Evolutionary conservation across 35 echinoderm and acorn worm species (phyloP).

Genomic region (Diadema setosum): DNA sequence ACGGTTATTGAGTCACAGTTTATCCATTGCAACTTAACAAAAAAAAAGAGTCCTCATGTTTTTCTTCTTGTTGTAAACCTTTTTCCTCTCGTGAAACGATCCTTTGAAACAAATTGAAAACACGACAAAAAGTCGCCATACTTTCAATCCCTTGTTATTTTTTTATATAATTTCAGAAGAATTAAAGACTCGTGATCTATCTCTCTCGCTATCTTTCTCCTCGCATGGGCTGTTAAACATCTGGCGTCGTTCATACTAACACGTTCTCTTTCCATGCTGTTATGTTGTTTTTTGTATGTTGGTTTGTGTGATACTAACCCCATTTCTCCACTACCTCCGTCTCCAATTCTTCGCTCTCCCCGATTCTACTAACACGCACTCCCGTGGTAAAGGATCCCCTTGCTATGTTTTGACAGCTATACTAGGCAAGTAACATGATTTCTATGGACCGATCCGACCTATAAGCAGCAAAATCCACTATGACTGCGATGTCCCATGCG

Average conservation of each 20-base stretch:
- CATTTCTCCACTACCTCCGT: background rate
- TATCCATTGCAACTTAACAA: no score
- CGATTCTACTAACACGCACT: constrained; percentile 2
- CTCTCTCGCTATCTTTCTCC: background rate
- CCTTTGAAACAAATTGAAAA: background rate
- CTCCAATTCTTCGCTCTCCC: background rate
- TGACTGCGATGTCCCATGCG: background rate
- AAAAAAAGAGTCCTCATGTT: no score
- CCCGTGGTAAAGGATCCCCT: background rate
- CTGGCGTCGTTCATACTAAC: constrained; percentile 4
- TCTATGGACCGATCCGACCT: no score
- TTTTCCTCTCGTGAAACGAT: background rate
- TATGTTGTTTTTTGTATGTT: no score
- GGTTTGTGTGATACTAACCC: constrained; percentile 17
- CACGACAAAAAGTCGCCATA: background rate
- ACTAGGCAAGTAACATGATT: constrained; percentile 26
- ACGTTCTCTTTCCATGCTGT: background rate
- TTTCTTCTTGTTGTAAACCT: background rate
- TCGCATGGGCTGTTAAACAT: background rate
- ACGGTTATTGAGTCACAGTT: no score
- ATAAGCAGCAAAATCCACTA: background rate
- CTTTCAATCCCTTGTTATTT: background rate
- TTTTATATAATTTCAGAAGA: background rate
- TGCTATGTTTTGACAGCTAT: constrained; percentile 11
- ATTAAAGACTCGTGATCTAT: background rate